Percentiles rank a stretch among this genome's conserved stretches.
These are phyloP conservation scores for Megathymus violae DNA, from an alignment of 1,140 invertebrate species.

Conservation along the genomic window DNA sequence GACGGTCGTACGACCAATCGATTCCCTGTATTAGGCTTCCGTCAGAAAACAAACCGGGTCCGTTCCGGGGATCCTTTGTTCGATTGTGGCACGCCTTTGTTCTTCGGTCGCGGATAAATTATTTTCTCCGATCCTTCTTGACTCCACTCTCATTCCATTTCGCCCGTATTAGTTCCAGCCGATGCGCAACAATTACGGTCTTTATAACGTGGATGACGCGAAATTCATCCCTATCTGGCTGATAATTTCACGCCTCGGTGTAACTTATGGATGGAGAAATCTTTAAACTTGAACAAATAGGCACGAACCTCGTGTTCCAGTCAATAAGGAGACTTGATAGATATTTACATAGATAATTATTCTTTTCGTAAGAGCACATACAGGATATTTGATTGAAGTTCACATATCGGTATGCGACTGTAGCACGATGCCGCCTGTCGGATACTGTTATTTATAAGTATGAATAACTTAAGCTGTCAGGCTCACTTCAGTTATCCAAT, in stretches of 20 bases:
- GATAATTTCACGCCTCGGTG: slow-evolving; percentile 76
- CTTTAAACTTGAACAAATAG: slow-evolving; percentile 18
- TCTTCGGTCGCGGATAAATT: slow-evolving; percentile 65
- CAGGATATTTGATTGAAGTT: too few species aligned
- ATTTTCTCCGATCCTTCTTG: slow-evolving; percentile 65
- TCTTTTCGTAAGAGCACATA: too few species aligned
- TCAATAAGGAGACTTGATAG: background rate
- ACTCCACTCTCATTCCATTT: slow-evolving; percentile 77
- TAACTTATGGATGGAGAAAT: slow-evolving; percentile 60
- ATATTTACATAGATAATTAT: background rate
- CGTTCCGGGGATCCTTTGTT: slow-evolving; percentile 70
- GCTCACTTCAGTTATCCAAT: too few species aligned
- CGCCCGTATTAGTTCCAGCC: slow-evolving; percentile 79
- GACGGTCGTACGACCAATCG: slow-evolving; percentile 65
- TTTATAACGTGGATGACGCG: slow-evolving; percentile 79
- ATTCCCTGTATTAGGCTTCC: slow-evolving; percentile 71
- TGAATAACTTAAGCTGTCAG: too few species aligned
- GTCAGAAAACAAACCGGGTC: slow-evolving; percentile 70
- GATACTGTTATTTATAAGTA: too few species aligned
- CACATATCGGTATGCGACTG: too few species aligned
- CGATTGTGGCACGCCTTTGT: slow-evolving; percentile 73
- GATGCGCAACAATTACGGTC: slow-evolving; percentile 80
- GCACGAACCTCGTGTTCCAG: background rate
- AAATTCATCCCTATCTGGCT: slow-evolving; percentile 73
- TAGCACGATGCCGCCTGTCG: too few species aligned